Evolutionary conservation across 2,888 invertebrate genomes (phyloP).

Genomic region (Aporophyla nigra): DNA sequence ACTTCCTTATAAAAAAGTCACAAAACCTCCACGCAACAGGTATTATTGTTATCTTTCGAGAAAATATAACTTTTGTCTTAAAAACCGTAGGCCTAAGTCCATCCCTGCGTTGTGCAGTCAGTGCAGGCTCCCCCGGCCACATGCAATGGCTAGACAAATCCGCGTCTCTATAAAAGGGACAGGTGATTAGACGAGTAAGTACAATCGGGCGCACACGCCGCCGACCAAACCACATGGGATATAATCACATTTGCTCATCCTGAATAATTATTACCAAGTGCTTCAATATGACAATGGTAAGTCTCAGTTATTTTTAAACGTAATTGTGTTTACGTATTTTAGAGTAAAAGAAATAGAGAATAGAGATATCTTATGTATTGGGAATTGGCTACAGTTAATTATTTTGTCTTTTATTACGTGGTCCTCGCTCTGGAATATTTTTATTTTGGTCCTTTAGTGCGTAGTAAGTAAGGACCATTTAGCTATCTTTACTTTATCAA

Average conservation of each 20-base stretch:
- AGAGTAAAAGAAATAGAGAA: not conserved
- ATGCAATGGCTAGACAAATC: conserved; percentile 88
- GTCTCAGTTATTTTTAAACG: conserved; percentile 59
- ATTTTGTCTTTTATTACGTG: not conserved
- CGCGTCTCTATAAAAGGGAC: conserved; percentile 90
- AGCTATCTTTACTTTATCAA: not conserved
- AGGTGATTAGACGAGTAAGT: conserved; percentile 88
- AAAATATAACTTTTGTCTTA: not conserved
- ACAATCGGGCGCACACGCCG: conserved; percentile 86
- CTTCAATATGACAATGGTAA: conserved; percentile 80
- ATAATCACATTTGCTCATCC: conserved; percentile 66
- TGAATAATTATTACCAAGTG: conserved; percentile 70
- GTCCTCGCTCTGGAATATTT: not conserved
- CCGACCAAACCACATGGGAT: conserved; percentile 83
- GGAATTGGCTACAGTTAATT: not conserved
- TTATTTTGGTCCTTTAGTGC: not conserved
- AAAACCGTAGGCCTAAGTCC: conserved; percentile 69
- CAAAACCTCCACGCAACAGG: not conserved
- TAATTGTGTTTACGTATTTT: not conserved
- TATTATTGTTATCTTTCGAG: not conserved
- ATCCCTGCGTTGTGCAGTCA: conserved; percentile 82
- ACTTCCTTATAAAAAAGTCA: not conserved
- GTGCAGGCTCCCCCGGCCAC: conserved; percentile 86
- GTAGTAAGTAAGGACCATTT: too few relatives aligned
- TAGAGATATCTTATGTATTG: not conserved